Evolutionary conservation across 1,140 invertebrate genomes (phyloP).

Genomic region (Microvelia longipes): DNA sequence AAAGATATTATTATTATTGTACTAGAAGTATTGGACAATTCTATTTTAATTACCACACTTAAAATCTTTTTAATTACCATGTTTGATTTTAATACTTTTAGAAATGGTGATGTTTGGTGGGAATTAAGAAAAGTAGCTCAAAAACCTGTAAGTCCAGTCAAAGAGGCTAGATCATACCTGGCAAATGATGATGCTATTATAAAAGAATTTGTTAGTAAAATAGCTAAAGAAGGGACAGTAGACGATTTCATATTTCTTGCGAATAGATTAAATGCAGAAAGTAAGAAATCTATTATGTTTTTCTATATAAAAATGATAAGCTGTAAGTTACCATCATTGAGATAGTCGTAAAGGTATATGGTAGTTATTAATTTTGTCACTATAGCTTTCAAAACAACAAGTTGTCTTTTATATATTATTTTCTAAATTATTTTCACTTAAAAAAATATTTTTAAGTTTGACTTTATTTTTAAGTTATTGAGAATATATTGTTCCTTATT

Average conservation of each 20-base stretch:
- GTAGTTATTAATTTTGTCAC: no score
- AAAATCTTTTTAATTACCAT: neutral
- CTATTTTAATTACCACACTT: neutral
- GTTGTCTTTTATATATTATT: no score
- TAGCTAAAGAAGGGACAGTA: neutral
- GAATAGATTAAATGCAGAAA: neutral
- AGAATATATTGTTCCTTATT: no score
- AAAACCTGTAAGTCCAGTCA: neutral
- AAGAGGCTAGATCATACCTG: neutral
- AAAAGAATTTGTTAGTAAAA: neutral
- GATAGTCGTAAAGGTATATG: no score
- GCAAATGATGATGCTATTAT: neutral
- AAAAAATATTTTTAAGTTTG: no score
- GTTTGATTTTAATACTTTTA: neutral
- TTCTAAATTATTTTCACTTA: no score
- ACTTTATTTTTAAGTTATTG: no score
- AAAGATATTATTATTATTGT: neutral
- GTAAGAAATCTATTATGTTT: neutral
- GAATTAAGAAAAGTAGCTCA: neutral
- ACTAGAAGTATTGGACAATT: neutral
- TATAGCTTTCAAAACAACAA: no score
- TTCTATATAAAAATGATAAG: no score
- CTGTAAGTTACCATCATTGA: no score
- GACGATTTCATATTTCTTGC: neutral
- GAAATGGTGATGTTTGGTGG: neutral